Evolutionary conservation across 2,888 invertebrate genomes (phyloP).

Genomic region (Corythucha ciliata): DNA sequence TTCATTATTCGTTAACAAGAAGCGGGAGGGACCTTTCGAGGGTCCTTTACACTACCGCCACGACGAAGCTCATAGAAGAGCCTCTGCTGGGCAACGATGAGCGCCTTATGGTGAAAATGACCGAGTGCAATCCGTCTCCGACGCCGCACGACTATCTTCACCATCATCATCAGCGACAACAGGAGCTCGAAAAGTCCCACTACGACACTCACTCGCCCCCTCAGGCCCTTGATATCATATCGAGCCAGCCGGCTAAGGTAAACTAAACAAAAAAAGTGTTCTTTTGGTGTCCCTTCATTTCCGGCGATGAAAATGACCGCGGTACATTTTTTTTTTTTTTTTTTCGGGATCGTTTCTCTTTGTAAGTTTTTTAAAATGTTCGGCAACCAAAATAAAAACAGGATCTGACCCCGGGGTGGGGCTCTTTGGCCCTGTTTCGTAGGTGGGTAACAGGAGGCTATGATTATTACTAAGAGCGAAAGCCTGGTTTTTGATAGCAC

Average conservation of each 20-base stretch:
- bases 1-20: background rate
- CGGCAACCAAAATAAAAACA: too few species aligned
- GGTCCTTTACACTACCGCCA: conserved; percentile 2
- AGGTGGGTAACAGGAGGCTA: too few species aligned
- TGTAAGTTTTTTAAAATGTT: too few species aligned
- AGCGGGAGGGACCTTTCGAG: conserved; percentile 1
- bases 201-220: conserved; percentile 43
- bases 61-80: conserved; percentile 14
- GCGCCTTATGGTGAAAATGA: conserved; percentile 42
- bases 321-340: too few species aligned
- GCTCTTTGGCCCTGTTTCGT: too few species aligned
- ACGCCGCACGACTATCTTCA: conserved; percentile 42
- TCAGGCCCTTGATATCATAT: conserved; percentile 36
- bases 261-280: too few species aligned
- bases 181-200: conserved; percentile 32
- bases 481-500: too few species aligned
- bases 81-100: conserved; percentile 23
- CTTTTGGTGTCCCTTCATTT: too few species aligned
- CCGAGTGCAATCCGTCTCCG: conserved; percentile 55
- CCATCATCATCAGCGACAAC: conserved; percentile 25
- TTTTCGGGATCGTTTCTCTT: too few species aligned
- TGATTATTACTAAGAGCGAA: too few species aligned
- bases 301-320: too few species aligned
- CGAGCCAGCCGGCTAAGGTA: conserved; percentile 32
- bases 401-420: too few species aligned